phyloP scores from a whole-genome alignment of 2,797 vertebrate species.

The Peromyscus melanophrys region DNA sequence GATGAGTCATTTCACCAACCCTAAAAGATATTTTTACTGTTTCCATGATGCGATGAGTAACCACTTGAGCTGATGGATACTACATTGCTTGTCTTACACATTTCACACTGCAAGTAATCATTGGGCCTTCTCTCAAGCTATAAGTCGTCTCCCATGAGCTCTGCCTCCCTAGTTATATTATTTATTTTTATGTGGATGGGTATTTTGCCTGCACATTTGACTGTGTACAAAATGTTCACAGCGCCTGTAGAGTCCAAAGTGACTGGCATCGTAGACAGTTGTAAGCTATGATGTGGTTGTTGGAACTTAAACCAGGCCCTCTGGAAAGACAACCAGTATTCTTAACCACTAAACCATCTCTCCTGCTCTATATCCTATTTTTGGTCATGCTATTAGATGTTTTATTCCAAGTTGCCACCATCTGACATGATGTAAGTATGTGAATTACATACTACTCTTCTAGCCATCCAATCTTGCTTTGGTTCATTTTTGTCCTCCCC shows the following conservation, averaged over 20 bases:
- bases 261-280: background rate
- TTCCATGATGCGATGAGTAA: background rate
- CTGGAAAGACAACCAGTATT: background rate
- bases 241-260: background rate
- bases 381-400: background rate
- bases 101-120: background rate
- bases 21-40: background rate
- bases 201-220: background rate
- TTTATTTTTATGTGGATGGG: background rate
- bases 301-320: background rate
- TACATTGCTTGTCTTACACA: background rate
- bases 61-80: background rate
- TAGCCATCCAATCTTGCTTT: too few species aligned
- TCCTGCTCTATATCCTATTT: background rate
- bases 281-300: too few species aligned
- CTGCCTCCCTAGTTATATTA: background rate
- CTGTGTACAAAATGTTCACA: background rate
- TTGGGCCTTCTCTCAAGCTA: background rate
- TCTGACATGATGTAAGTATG: rapidly evolving
- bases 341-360: background rate
- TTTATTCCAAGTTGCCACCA: background rate
- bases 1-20: background rate
- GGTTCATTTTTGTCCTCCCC: background rate
- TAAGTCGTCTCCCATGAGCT: background rate
- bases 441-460: background rate